Evolutionary conservation across 2,113 vertebrate species (phyloP).

Genomic region (Melanerpes aurifrons): DNA sequence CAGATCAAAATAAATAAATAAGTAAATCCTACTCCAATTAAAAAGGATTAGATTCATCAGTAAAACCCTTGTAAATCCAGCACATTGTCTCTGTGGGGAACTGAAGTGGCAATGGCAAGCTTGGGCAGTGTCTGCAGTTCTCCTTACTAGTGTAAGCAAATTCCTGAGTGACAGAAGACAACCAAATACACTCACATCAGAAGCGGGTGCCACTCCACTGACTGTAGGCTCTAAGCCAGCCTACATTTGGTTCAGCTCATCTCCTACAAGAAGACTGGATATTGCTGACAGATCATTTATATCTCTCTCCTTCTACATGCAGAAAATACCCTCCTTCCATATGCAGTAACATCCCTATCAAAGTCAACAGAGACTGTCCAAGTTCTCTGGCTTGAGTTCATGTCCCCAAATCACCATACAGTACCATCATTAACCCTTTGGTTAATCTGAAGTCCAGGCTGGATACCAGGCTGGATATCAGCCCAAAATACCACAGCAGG

Average conservation of each 20-base stretch:
- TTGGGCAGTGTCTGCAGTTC: background rate
- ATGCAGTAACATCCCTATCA: background rate
- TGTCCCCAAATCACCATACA: background rate
- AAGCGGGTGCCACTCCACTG: background rate
- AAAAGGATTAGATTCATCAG: background rate
- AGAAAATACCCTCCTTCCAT: background rate
- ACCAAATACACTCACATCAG: background rate
- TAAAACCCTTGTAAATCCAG: background rate
- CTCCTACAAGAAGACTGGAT: background rate
- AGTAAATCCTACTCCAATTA: background rate
- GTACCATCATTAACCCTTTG: background rate
- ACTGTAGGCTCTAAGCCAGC: background rate
- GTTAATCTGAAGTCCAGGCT: background rate
- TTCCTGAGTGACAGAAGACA: background rate
- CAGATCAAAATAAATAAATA: background rate
- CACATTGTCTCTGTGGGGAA: background rate
- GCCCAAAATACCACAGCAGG: background rate
- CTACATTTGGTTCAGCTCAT: background rate
- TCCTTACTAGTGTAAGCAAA: background rate
- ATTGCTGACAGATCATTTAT: background rate
- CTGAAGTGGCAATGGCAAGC: background rate
- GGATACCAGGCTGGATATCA: rapidly evolving
- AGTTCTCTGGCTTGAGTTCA: background rate
- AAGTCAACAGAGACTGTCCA: background rate
- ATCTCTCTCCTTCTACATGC: background rate